Base-by-base conservation (phyloP, 2,888 invertebrate species). In the Rhyacophila evoluta region DNA sequence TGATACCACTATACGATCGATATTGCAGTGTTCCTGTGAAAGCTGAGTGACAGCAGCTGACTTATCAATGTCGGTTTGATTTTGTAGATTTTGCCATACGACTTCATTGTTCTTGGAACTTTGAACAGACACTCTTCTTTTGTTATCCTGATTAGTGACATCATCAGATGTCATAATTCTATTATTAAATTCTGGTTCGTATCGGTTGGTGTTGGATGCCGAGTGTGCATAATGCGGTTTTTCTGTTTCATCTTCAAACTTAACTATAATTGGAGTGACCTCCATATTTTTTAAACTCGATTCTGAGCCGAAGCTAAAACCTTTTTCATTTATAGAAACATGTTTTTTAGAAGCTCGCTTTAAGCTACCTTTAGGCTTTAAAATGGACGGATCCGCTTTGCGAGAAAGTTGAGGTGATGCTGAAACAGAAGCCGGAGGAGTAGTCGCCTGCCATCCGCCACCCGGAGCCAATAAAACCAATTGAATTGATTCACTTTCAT, bases 241-340 rank as follows among this genome's bases (percentile, higher is more conserved):
- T 83, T 87, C 87, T 67, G 87, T 85, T 84, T 89, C 89, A 86
- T 87, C 86, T 85, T 89, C 89, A 71, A 89, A 88, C 86, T 85
- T 87, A 86, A 89, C 89, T 84, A 88, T 89, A 85, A 89, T 89
- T 84, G 87, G 86, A 84, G 83, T 78, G 68, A 80, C 73, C 79
- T 84, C 84, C 81, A 86, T 85, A 37, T 74, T 74, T 77, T 79
- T 80, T 11, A 80, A 72, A 33, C 74, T 77, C n/a, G 77, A 55
- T 28, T 75, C 74, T 12, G 82, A 82, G 25, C 81, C 80, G 29
- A 70, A 82, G 27, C 72, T 82, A 2, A 76, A 77, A 67, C 80
- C 80, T 12, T 71, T 77, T 25, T 82, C 82, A 72, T 80, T 80
- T 25, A 82, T 82, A 8, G 81, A 82, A 3, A 82, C 82, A 38